phyloP scores from a whole-genome alignment of 1,140 invertebrate genomes.

The Drosophila elegans region DNA sequence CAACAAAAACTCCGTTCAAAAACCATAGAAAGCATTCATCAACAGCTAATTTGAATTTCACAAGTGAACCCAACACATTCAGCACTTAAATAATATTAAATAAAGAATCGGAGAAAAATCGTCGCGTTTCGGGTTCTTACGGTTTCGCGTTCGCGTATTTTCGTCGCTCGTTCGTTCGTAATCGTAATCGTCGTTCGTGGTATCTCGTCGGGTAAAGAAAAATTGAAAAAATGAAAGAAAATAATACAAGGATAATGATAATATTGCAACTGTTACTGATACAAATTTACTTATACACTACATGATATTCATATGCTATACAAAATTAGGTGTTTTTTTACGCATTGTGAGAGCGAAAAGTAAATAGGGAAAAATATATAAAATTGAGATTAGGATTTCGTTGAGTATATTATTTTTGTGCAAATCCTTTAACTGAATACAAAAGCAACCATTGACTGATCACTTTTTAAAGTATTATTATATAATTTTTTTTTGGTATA shows the following conservation, averaged over 20 bases:
- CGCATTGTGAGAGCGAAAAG: conserved; percentile 11
- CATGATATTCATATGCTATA: conserved; percentile 70
- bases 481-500: conserved; percentile 74
- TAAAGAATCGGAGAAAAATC: conserved; percentile 35
- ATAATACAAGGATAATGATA: conserved; percentile 63
- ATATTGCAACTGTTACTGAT: conserved; percentile 77
- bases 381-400: conserved; percentile 69
- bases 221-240: conserved; percentile 42
- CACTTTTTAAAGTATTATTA: conserved; percentile 80
- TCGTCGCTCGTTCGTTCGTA: conserved; percentile 81
- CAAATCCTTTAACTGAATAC: conserved; percentile 63
- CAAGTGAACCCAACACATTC: conserved; percentile 55
- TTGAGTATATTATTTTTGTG: conserved; percentile 58
- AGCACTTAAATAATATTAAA: conserved; percentile 29
- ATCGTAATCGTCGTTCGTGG: conserved; percentile 58
- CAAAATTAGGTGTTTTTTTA: conserved; percentile 60
- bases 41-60: conserved; percentile 46
- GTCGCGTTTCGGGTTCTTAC: conserved; percentile 82
- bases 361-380: conserved; percentile 19
- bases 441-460: conserved; percentile 76
- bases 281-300: conserved; percentile 73
- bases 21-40: conserved; percentile 37
- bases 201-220: conserved; percentile 63
- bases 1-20: conserved; percentile 61
- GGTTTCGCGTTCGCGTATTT: conserved; percentile 83